A percentile compares a stretch with the other conserved stretches of the same genome.
These are phyloP conservation scores for Umimayanthus kanabou DNA, from an alignment of 92 coral and sea anemone genomes.

Conservation along the genomic window DNA sequence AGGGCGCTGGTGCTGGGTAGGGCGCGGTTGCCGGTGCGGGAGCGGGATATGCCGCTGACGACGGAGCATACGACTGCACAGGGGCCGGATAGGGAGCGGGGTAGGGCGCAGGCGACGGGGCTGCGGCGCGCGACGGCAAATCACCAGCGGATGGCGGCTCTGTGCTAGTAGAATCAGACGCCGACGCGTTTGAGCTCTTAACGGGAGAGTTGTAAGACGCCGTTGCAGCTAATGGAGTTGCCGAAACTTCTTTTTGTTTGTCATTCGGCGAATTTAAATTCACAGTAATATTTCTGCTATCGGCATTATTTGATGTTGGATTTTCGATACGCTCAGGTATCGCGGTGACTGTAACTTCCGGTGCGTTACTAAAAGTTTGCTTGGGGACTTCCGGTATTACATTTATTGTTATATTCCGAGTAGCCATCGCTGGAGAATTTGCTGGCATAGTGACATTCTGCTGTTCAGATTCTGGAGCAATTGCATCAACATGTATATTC, in stretches of 20 bases:
- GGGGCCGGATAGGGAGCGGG: conserved; percentile 46
- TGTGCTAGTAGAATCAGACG: conserved; percentile 10
- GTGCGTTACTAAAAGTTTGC: not conserved
- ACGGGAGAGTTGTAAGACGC: conserved; percentile 8
- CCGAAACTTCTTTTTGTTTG: conserved; percentile 27
- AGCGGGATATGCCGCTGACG: conserved; percentile 42
- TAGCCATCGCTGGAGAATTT: not conserved
- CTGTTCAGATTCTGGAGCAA: conserved; percentile 8
- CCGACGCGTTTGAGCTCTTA: conserved; percentile 8
- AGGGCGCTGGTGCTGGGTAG: conserved; percentile 53
- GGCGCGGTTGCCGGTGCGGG: conserved; percentile 62
- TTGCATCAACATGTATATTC: not conserved
- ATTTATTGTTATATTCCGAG: conserved; percentile 29
- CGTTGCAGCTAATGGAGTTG: not conserved
- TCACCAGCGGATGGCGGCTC: conserved; percentile 53
- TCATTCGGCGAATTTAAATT: conserved; percentile 40
- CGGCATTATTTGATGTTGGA: conserved; percentile 5
- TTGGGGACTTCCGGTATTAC: conserved; percentile 16
- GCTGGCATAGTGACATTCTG: not conserved
- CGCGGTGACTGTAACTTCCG: conserved; percentile 16
- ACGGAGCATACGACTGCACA: conserved; percentile 35
- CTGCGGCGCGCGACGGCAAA: conserved; percentile 48
- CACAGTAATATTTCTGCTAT: conserved; percentile 15
- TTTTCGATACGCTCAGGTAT: conserved; percentile 27
- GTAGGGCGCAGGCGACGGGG: conserved; percentile 35